A percentile compares a stretch with the other conserved stretches of the same genome.
These are phyloP conservation scores for Porites cylindrica DNA, from an alignment of 92 coral and sea anemone genomes.

Conservation along the genomic window DNA sequence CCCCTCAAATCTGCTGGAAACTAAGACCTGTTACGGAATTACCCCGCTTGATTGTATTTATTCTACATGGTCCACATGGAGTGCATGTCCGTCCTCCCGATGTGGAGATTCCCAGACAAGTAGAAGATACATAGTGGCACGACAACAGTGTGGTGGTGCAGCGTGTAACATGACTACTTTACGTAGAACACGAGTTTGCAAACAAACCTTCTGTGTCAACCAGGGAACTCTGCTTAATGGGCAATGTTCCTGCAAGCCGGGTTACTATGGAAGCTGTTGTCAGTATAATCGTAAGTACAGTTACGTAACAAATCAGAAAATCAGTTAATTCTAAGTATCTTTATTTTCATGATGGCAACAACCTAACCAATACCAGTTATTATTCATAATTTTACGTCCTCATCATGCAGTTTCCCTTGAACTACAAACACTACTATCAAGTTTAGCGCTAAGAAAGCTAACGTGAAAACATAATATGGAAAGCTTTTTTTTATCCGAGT, in stretches of 20 bases:
- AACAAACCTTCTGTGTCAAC: not conserved
- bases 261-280: too few species aligned
- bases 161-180: not conserved
- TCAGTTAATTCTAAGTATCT: too few species aligned
- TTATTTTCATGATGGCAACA: too few species aligned
- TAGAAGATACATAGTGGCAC: not conserved
- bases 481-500: too few species aligned
- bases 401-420: too few species aligned
- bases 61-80: conserved; percentile 10
- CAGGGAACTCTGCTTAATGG: not conserved
- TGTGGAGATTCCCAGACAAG: conserved; percentile 1
- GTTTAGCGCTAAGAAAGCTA: too few species aligned
- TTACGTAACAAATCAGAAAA: too few species aligned
- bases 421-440: too few species aligned
- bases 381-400: too few species aligned
- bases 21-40: not conserved
- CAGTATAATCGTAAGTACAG: too few species aligned
- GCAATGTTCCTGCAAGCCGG: not conserved
- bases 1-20: not conserved
- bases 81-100: not conserved
- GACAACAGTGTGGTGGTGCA: conserved; percentile 1
- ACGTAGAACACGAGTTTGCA: not conserved
- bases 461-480: too few species aligned
- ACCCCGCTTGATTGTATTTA: not conserved
- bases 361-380: too few species aligned